Base-by-base conservation (phyloP, 2,113 vertebrate species). In the Numida meleagris region DNA sequence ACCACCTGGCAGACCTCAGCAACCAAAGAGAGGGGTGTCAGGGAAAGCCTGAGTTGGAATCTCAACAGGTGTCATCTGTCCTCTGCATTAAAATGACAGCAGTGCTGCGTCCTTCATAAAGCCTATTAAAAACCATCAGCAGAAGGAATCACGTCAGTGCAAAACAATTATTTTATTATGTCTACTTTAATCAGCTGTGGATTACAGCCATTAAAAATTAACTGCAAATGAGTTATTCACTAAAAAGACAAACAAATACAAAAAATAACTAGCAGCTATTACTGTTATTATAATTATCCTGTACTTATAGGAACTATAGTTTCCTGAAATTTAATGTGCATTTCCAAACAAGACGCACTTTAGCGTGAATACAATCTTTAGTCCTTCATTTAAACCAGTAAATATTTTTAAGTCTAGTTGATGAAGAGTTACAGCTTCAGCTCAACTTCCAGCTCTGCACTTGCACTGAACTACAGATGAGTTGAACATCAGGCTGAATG, bases 201-300 rank as follows among this genome's bases (percentile, higher is more conserved):
- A 43, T 80, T 83, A 34, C 20, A 72, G 31, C 42, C 9, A 85
- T 85, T 89, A 80, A 92, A 89, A 84, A 88, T 70, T 79, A 85
- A 85, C 58, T 8, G 66, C 76, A 90, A 94, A 50, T 16, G 33
- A 51, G 17, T 82, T 91, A 86, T 75, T 58, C 19, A n/a, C 82
- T 55, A 25, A 86, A 70, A 51, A 34, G 7, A 9, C 20, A 38
- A 38, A 57, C 78, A 66, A 59, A 33, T 21, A 25, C 48, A 50
- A 53, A 15, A 48, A 51, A 15, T 5, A 8, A 9, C 16, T 36
- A 73, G 20, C 38, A 80, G 15, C 43, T 86, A 8, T 71, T 75
- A 74, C 33, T 61, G 25, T 6, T 58, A 80, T 72, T 84, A 10
- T 24, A 83, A 46, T 61, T 91, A 48, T 45, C 36, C 10, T 77